A percentile compares a stretch with the other conserved stretches of the same genome.
Evolutionary conservation across 2,113 vertebrate genomes (phyloP).

Genomic region (Oxygymnocypris stewartii): DNA sequence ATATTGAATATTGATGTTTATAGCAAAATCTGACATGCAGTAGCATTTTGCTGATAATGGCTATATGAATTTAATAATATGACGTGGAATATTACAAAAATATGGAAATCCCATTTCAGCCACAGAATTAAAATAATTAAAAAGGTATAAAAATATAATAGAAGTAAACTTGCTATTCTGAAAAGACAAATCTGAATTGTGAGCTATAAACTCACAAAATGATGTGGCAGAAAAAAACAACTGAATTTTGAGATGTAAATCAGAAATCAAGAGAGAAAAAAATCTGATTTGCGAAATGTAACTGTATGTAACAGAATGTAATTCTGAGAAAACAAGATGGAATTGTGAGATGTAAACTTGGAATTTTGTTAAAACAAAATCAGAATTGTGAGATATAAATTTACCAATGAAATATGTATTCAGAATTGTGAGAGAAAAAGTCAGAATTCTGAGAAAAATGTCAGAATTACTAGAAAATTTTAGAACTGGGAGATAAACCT

Average conservation of each 20-base stretch:
- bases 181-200: not conserved
- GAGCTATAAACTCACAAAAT: not conserved
- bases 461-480: too few relatives aligned
- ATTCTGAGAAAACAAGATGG: too few relatives aligned
- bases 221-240: not conserved
- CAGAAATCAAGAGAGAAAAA: too few relatives aligned
- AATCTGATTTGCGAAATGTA: not conserved
- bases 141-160: not conserved
- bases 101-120: not conserved
- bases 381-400: too few relatives aligned
- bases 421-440: too few relatives aligned
- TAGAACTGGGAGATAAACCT: too few relatives aligned
- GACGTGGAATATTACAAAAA: not conserved
- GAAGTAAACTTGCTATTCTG: not conserved
- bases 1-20: not conserved
- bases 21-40: not conserved
- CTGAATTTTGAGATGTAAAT: too few relatives aligned
- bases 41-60: not conserved
- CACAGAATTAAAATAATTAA: not conserved
- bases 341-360: too few relatives aligned
- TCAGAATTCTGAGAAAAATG: too few relatives aligned
- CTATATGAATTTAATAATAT: not conserved
- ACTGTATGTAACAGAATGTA: too few relatives aligned
- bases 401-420: too few relatives aligned
- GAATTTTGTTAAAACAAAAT: too few relatives aligned